Evolutionary conservation across 2,888 invertebrate species (phyloP), one percentile per base, ranked within the genome.

Genomic region (Mycogona germanica): DNA sequence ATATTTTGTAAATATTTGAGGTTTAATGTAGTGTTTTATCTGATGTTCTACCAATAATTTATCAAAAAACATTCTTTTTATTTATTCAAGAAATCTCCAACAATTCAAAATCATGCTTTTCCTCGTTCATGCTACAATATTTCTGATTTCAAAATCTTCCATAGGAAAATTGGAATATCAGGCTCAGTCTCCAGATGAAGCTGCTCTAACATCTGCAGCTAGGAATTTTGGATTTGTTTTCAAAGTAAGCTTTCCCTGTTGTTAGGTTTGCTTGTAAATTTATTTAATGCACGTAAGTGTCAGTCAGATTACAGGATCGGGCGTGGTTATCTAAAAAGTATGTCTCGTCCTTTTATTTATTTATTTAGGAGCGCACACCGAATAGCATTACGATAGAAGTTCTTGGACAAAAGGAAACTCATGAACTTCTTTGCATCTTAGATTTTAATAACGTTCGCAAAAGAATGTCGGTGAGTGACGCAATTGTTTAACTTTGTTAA

Each of bases 401-500:
- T 63, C 66, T 72, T 61, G 78, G 76, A 0, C 62, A 68, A 54
- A 69, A 68, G 53, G 73, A 75, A 67, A 71, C 70, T 1, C 95
- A 96, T 74, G 93, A 98, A 72, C 78, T 98, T 64, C 77, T 98
- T 63, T 91, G 91, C 73, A 98, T 98, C 72, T 79, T 98, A 67
- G 98, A 98, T 76, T 98, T 98, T 75, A 96, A 98, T 77, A 98
- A 98, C 75, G 88, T 93, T 63, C 78, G 98, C 64, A 98, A 98
- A 75, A 77, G 98, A 70, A 98, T 98, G 98, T 97, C 97, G 62
- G 97, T 97, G 66, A 67, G 73, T 66, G 32, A 25, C 23, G 17
- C 21, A 2, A 87, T 91, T 68, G 74, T 91, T 65, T 2, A 3
- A 3, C 19, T 2, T 2, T 19, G 9, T 14, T 12, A 12, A 40